These are phyloP conservation scores for Probosciger aterrimus DNA, from an alignment of 2,113 vertebrate genomes.

Conservation along the genomic window DNA sequence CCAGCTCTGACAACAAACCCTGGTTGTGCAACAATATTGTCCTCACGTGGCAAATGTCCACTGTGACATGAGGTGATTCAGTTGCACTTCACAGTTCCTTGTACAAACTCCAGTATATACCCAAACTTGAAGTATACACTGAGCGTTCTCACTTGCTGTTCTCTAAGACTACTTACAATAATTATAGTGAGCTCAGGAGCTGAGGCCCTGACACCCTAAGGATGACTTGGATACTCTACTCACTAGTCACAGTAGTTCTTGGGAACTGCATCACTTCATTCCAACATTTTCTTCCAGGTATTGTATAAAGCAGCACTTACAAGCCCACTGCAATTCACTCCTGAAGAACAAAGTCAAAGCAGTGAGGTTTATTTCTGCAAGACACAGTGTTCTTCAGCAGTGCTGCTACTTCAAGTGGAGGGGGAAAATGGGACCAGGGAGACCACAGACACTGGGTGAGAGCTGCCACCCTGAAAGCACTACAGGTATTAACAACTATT, in stretches of 20 bases:
- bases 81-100: not conserved
- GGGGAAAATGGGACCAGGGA: not conserved
- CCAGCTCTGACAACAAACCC: not conserved
- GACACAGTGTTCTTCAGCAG: not conserved
- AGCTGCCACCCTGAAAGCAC: not conserved
- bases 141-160: not conserved
- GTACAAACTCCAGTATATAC: not conserved
- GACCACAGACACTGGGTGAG: rapidly evolving
- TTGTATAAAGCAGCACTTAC: not conserved
- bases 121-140: not conserved
- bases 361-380: not conserved
- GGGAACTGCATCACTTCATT: not conserved
- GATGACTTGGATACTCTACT: not conserved
- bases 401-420: rapidly evolving
- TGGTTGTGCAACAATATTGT: not conserved
- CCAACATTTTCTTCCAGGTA: not conserved
- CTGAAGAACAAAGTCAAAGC: rapidly evolving
- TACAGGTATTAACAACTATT: not conserved
- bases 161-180: not conserved
- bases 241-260: not conserved
- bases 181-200: not conserved
- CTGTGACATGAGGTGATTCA: not conserved
- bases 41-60: not conserved
- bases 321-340: not conserved
- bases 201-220: not conserved